Percentiles rank a stretch among this genome's conserved stretches.
phyloP scores from a whole-genome alignment of 2,113 vertebrate genomes.

The Xenus cinereus region DNA sequence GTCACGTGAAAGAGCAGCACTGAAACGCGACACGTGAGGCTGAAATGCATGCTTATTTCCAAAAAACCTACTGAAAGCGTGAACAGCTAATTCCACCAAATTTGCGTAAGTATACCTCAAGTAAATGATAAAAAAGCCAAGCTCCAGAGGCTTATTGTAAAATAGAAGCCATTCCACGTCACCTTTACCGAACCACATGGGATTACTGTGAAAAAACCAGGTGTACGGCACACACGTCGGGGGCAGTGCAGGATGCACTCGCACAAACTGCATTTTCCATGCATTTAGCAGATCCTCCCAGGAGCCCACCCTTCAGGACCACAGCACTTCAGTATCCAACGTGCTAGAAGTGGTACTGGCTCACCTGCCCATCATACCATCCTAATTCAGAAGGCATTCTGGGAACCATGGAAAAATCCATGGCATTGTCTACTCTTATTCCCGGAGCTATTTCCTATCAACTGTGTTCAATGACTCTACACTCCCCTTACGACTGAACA shows the following conservation, averaged over 20 bases:
- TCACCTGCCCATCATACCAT: neutral
- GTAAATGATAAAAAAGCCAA: neutral
- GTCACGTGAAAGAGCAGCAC: neutral
- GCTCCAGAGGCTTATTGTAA: neutral
- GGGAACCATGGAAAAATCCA: neutral
- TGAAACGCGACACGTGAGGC: neutral
- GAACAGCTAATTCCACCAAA: neutral
- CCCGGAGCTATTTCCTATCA: neutral
- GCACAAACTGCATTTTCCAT: neutral
- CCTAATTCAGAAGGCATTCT: neutral
- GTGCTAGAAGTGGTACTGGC: neutral
- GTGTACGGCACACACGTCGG: neutral
- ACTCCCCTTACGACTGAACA: neutral
- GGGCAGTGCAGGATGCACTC: neutral
- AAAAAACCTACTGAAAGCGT: neutral
- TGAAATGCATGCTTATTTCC: neutral
- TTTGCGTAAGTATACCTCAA: neutral
- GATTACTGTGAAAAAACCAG: neutral
- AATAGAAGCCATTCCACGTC: neutral
- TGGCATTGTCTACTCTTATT: fast-evolving
- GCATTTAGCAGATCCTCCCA: neutral
- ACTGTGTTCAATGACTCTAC: neutral
- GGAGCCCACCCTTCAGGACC: neutral
- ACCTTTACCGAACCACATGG: neutral
- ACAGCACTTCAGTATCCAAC: neutral